Percentiles rank a stretch among this genome's conserved stretches.
Conservation (phyloP, 1,140 invertebrate genomes). For the Periplaneta americana region DNA sequence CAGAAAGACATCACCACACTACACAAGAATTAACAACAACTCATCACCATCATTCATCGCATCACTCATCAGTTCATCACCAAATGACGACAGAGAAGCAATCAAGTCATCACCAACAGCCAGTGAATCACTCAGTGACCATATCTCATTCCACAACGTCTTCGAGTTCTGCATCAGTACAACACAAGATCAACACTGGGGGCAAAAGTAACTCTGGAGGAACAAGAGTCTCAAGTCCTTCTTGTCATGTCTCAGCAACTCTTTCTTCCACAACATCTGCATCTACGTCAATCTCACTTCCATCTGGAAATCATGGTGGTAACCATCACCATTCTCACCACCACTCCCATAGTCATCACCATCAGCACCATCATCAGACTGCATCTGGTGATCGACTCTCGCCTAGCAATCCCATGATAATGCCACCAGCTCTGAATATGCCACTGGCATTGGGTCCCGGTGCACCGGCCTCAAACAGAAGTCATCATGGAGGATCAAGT, state of each 20-base stretch:
- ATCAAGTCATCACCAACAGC: not conserved
- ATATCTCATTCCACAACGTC: conserved; percentile 59
- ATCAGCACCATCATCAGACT: not conserved
- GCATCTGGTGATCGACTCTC: not conserved
- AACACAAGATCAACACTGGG: conserved; percentile 49
- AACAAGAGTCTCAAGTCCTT: conserved; percentile 4
- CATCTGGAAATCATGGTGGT: conserved; percentile 1
- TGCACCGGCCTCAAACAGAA: not conserved
- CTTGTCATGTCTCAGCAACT: conserved; percentile 28
- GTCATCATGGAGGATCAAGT: not conserved
- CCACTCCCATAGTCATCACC: conserved; percentile 36
- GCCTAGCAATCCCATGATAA: not conserved
- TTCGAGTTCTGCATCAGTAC: conserved; percentile 50
- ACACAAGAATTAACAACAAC: conserved; percentile 53
- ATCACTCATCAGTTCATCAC: conserved; percentile 31
- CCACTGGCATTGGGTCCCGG: not conserved
- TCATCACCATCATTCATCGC: conserved; percentile 50
- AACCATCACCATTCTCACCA: conserved; percentile 37
- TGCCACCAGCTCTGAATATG: not conserved
- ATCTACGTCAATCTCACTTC: conserved; percentile 29
- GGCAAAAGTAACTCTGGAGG: conserved; percentile 16
- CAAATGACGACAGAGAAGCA: conserved; percentile 17
- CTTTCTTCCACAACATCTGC: conserved; percentile 28
- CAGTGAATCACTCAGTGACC: conserved; percentile 50
- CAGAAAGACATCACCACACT: conserved; percentile 41